phyloP scores from a whole-genome alignment of 2,888 invertebrate genomes.

The Drosophila quasianomalipes region DNA sequence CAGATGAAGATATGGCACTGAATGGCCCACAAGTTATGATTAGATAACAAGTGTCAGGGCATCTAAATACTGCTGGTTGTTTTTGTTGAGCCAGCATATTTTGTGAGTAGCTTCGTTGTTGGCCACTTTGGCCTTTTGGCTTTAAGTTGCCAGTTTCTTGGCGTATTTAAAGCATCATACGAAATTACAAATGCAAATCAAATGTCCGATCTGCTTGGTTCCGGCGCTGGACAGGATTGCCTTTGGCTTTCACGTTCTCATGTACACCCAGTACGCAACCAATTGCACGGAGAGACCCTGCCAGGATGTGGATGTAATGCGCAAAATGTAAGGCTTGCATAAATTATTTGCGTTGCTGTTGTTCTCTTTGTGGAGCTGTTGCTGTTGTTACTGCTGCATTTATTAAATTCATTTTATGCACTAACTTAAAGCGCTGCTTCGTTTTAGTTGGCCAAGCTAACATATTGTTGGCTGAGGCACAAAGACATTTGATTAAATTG shows the following conservation, averaged over 20 bases:
- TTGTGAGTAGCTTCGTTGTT: conserved; percentile 20
- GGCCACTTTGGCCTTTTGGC: conserved; percentile 13
- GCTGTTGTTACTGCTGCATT: conserved; percentile 16
- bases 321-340: conserved; percentile 48
- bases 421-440: conserved; percentile 31
- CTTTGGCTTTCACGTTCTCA: conserved; percentile 18
- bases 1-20: conserved; percentile 48
- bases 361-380: not conserved
- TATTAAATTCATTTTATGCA: conserved; percentile 62
- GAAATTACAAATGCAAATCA: conserved; percentile 62
- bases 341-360: conserved; percentile 40
- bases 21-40: conserved; percentile 44
- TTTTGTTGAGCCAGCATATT: conserved; percentile 9
- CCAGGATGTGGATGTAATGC: conserved; percentile 43
- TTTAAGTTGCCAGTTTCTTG: conserved; percentile 32
- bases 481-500: conserved; percentile 33
- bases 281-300: conserved; percentile 6
- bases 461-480: not conserved
- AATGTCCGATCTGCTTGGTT: conserved; percentile 53
- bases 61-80: conserved; percentile 16
- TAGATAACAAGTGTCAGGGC: conserved; percentile 41
- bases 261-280: conserved; percentile 12
- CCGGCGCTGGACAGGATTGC: conserved; percentile 30
- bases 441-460: not conserved
- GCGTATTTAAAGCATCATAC: conserved; percentile 39